Base-by-base conservation (phyloP, 2,797 vertebrate species). In the Etheostoma perlongum region DNA sequence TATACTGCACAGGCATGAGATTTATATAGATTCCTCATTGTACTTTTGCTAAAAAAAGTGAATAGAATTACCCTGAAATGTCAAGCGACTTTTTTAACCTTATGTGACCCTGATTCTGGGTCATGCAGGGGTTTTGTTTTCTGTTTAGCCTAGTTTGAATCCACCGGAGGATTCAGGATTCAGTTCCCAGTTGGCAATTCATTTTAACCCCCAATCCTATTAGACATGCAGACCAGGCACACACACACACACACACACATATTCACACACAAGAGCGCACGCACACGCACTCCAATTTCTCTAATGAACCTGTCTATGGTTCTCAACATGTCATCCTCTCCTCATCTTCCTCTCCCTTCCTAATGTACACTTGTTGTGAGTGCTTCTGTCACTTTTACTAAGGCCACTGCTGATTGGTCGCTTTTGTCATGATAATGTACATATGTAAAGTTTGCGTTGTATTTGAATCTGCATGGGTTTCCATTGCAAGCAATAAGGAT, bases 401-500 rank as follows among this genome's bases (percentile, higher is more conserved):
- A 84, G 64, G 80, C 78, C 86, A 72, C 81, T 83, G 82, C 86
- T 78, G 83, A 89, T 77, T 62, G 78, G 76, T 83, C 40, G 36
- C 78, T 76, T 84, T 64, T 81, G 67, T 89, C 77, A 48, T 48
- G 62, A 62, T 67, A 21, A 76, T 95, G 93, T 95, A 94, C 84
- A 95, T 92, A 94, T 95, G 92, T 95, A 90, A 92, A 94, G 79
- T 84, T 90, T 92, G 82, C 73, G 83, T 92, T 93, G 72, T 92
- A 90, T 89, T 91, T 83, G 80, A 89, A 88, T 91, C 87, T 93
- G 95, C 95, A 95, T 95, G 95, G 90, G 87, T 93, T 94, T 88
- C 90, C 92, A 92, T 91, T 79, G 88, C 91, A 90, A 95, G 94
- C 94, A 94, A 93, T 95, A 95, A 95, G 91, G 88, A 85, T 79